A percentile compares a stretch with the other conserved stretches of the same genome.
These are phyloP conservation scores for Haplochromis burtoni DNA, from an alignment of 2,113 vertebrate species.

Conservation along the genomic window DNA sequence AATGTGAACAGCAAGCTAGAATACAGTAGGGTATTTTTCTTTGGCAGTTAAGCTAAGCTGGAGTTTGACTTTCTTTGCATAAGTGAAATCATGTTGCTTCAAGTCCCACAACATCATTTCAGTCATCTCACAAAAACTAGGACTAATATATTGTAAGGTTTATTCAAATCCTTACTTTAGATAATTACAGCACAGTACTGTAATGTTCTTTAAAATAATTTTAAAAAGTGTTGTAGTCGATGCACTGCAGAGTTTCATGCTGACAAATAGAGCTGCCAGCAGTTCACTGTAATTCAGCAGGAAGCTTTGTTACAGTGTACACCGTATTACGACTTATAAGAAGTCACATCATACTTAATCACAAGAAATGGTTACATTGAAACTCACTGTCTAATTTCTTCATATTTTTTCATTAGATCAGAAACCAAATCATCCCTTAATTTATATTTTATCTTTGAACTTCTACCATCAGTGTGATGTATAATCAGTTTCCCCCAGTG, in stretches of 20 bases:
- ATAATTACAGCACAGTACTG: not conserved
- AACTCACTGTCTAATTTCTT: not conserved
- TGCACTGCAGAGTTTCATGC: not conserved
- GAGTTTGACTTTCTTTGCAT: not conserved
- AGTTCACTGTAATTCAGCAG: not conserved
- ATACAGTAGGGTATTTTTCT: not conserved
- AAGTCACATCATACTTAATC: not conserved
- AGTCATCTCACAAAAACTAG: not conserved
- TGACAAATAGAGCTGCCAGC: not conserved
- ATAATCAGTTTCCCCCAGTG: not conserved
- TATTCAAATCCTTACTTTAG: not conserved
- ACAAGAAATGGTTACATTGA: not conserved
- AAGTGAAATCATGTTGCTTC: not conserved
- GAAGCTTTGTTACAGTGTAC: not conserved
- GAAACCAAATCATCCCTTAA: not conserved
- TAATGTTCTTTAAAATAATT: not conserved
- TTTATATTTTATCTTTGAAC: not conserved
- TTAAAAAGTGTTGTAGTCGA: not conserved
- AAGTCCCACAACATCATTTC: not conserved
- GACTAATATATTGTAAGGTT: not conserved
- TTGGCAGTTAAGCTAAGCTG: not conserved
- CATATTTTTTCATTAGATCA: not conserved
- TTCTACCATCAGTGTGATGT: not conserved
- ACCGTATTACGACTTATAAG: not conserved
- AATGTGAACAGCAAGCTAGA: not conserved